Evolutionary conservation across 2,113 vertebrate species (phyloP).

Genomic region (Tichodroma muraria): DNA sequence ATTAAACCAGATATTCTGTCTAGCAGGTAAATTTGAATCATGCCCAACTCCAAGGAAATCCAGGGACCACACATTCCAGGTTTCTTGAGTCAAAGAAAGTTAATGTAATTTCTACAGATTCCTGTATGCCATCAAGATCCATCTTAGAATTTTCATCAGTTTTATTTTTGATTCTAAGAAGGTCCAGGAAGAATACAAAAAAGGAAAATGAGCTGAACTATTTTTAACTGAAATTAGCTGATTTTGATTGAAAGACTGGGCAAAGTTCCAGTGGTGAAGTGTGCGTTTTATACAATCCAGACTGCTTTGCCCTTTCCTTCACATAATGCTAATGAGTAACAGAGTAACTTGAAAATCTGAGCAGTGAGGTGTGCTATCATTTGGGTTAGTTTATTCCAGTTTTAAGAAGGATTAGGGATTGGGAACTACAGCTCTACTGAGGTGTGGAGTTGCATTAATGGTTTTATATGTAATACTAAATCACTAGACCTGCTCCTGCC

Average conservation of each 20-base stretch:
- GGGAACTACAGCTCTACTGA: background rate
- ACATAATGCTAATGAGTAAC: background rate
- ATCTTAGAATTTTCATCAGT: background rate
- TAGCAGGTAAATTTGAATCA: background rate
- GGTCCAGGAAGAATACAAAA: background rate
- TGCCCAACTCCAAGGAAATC: background rate
- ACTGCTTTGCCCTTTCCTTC: slow-evolving; percentile 3
- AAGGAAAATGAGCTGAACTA: background rate
- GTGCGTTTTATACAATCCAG: background rate
- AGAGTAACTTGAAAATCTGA: background rate
- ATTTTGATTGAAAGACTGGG: background rate
- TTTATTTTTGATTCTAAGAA: background rate
- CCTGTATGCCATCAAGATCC: background rate
- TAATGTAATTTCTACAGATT: background rate
- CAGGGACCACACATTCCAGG: background rate
- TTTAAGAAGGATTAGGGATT: background rate
- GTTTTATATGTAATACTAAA: background rate
- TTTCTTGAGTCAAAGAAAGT: background rate
- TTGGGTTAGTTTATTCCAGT: background rate
- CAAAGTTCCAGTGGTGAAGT: background rate
- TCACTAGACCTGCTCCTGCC: background rate
- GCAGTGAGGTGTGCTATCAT: background rate
- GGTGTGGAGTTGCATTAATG: slow-evolving; percentile 15
- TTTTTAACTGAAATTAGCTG: background rate
- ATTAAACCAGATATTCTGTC: background rate